Percentiles rank a stretch among this genome's conserved stretches.
These are phyloP conservation scores for Lasius platythorax DNA, from an alignment of 2,888 invertebrate species.

Conservation along the genomic window DNA sequence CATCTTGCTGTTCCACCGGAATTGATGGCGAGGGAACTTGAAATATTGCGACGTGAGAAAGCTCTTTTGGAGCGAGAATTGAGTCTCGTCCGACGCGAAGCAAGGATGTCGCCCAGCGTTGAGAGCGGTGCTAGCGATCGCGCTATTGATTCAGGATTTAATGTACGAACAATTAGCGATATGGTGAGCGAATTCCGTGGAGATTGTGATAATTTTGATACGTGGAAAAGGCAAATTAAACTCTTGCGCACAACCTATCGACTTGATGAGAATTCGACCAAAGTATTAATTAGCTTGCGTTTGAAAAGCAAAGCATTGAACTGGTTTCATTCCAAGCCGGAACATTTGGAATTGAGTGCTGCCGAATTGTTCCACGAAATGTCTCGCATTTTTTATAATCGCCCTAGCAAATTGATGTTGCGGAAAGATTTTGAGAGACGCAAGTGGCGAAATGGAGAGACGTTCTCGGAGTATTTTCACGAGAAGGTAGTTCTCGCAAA, in stretches of 20 bases:
- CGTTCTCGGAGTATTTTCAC: too few species aligned
- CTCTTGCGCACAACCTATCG: background rate
- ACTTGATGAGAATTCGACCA: background rate
- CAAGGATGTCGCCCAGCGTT: too few species aligned
- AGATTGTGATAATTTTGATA: background rate
- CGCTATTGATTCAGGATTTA: too few species aligned
- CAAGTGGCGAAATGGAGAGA: too few species aligned
- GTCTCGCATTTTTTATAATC: background rate
- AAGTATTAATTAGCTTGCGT: background rate
- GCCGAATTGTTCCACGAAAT: background rate
- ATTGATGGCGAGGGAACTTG: too few species aligned
- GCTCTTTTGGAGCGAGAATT: too few species aligned
- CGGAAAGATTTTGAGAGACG: background rate
- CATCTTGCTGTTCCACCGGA: too few species aligned
- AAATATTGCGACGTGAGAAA: too few species aligned
- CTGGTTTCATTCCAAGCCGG: background rate
- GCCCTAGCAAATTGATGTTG: background rate
- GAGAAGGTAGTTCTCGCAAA: too few species aligned
- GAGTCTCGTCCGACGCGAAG: too few species aligned
- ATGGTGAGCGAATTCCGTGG: background rate
- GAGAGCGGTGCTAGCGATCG: too few species aligned
- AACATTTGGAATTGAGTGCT: background rate
- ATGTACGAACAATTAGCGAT: background rate
- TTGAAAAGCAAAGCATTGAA: background rate
- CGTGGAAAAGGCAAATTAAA: background rate